Evolutionary conservation across 2,888 invertebrate species (phyloP), one percentile per base, ranked within the genome.

Genomic region (Lysandra bellargus): DNA sequence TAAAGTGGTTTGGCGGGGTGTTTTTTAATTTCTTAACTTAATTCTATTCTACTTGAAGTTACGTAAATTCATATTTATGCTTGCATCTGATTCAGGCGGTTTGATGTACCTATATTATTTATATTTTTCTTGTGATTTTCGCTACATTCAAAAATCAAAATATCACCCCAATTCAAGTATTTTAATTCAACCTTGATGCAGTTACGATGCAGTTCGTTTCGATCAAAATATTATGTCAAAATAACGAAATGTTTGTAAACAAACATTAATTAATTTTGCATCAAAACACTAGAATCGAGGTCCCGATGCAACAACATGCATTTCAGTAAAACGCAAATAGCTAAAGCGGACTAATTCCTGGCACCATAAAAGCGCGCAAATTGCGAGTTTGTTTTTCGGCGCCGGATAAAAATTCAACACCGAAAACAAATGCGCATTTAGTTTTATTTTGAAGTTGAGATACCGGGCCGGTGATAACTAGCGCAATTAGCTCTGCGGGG

Each of bases 391-490:
- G 69, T 69, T 69, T 69, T 69, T 69, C 69, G 69, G 33, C 69
- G 33, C 69, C 33, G 33, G 33, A 69, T 69, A 69, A 69, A 69
- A 69, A 69, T 69, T 75, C 49, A 75, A 30, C 75, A 12, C 75
- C 49, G 75, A 44, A 75, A 75, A 75, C 75, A 75, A 75, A 75
- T 49, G 75, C 49, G 30, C 75, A 75, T 75, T 44, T 75, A 75
- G 75, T 76, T 76, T 76, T 76, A 57, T 76, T 76, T 76, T 49
- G 30, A 85, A 85, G 85, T 85, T 84, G 83, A 84, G 83, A 84
- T 82, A 82, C 84, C 86, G 84, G 85, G 86, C 86, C 85, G 85
- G 84, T 84, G 84, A 85, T 87, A 87, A 87, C 86, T 86, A 87
- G 86, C 84, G 87, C 85, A 87, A 87, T 86, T 87, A 86, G 85